Percentiles rank a stretch among this genome's conserved stretches.
Conservation (phyloP, 2,113 vertebrate species). For the Bos indicus region DNA sequence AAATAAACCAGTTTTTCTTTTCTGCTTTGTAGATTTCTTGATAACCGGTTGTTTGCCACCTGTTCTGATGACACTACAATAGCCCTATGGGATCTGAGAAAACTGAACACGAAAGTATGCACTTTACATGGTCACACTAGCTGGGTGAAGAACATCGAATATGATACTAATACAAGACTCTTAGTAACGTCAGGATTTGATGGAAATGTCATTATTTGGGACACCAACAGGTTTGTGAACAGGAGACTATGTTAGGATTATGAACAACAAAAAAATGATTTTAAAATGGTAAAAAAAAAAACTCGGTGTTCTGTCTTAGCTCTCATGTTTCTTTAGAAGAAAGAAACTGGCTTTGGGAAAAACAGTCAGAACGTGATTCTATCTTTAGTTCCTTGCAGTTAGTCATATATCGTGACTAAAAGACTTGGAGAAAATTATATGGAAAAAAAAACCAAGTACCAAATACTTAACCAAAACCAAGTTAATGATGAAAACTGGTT, state of each 20-base stretch:
- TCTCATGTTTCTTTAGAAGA: neutral
- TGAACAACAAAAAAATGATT: conserved; percentile 10
- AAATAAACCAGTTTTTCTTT: conserved; percentile 62
- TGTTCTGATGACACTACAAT: conserved; percentile 99
- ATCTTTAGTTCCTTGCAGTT: neutral
- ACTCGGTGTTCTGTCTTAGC: neutral
- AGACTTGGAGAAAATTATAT: neutral
- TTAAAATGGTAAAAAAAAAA: conserved; percentile 29
- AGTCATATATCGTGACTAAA: neutral
- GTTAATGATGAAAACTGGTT: conserved; percentile 25
- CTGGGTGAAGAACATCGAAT: conserved; percentile 99
- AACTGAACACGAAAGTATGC: conserved; percentile 96
- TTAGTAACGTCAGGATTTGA: conserved; percentile 98
- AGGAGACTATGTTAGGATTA: conserved; percentile 48
- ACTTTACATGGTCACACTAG: conserved; percentile 97
- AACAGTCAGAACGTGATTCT: neutral
- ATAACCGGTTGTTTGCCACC: conserved; percentile 97
- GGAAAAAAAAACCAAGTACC: neutral
- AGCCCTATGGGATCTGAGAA: conserved; percentile 96
- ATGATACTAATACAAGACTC: conserved; percentile 96
- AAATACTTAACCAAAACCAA: neutral
- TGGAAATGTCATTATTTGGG: conserved; percentile 99
- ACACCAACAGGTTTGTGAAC: conserved; percentile 92
- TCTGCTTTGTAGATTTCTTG: conserved; percentile 89
- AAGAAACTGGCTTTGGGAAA: conserved; percentile 1